phyloP scores from a whole-genome alignment of 2,113 vertebrate species.

The Coracopsis vasa region DNA sequence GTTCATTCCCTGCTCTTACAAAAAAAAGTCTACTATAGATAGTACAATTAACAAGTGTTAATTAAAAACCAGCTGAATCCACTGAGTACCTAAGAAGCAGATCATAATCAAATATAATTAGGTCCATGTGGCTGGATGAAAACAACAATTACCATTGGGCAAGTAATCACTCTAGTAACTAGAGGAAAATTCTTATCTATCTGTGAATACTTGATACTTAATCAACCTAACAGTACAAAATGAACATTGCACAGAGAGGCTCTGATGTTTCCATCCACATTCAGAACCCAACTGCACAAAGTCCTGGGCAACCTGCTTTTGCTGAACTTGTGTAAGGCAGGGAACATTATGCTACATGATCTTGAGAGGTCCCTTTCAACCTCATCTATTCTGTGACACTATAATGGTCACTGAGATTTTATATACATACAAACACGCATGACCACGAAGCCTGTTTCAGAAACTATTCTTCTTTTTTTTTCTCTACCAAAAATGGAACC shows the following conservation, averaged over 20 bases:
- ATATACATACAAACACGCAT: neutral
- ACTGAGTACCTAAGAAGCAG: neutral
- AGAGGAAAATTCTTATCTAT: neutral
- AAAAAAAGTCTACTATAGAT: neutral
- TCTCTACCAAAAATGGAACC: neutral
- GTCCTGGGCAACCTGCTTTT: neutral
- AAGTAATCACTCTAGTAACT: neutral
- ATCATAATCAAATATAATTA: neutral
- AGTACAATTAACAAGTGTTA: neutral
- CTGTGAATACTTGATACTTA: neutral
- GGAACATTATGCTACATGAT: accelerated
- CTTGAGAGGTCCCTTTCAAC: neutral
- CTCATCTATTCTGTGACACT: neutral
- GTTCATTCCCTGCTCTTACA: neutral
- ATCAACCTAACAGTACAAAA: neutral
- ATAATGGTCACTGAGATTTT: neutral
- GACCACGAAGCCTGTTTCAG: neutral
- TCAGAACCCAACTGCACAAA: neutral
- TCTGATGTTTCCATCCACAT: neutral
- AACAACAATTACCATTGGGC: neutral
- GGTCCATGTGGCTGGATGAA: neutral
- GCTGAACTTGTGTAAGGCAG: neutral
- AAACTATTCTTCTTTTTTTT: neutral
- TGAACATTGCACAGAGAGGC: neutral
- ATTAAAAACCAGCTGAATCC: neutral